Percentiles rank a stretch among this genome's conserved stretches.
Evolutionary conservation across 2,888 invertebrate genomes (phyloP).

Genomic region (Gisinianus flammeolus): DNA sequence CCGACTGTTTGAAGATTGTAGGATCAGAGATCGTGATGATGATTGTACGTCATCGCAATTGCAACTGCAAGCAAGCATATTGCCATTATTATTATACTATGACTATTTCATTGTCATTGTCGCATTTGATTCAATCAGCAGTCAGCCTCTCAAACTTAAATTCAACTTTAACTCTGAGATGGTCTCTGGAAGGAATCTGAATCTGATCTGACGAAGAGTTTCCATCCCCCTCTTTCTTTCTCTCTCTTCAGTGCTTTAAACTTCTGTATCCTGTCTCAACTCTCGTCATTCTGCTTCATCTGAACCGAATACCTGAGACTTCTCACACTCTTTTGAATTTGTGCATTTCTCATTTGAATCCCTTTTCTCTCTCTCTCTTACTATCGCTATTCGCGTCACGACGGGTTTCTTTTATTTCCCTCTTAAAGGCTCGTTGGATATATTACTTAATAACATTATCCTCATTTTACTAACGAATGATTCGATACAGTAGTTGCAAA

Average conservation of each 20-base stretch:
- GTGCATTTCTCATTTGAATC: background rate
- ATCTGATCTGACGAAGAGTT: background rate
- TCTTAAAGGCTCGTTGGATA: background rate
- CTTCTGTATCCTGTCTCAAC: background rate
- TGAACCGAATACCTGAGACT: background rate
- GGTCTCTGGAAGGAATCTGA: too few species aligned
- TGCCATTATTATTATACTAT: conserved; percentile 39
- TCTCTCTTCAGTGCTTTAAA: background rate
- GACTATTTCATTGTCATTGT: too few species aligned
- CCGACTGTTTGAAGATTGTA: conserved; percentile 13
- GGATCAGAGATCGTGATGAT: conserved; percentile 44
- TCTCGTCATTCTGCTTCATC: background rate
- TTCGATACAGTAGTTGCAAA: conserved; percentile 10
- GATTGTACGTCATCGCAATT: conserved; percentile 39
- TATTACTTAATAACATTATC: background rate
- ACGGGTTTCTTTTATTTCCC: conserved; percentile 4
- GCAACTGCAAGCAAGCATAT: conserved; percentile 38
- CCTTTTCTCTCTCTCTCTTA: conserved; percentile 23
- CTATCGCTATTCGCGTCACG: background rate
- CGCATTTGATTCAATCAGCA: background rate
- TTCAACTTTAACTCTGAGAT: background rate
- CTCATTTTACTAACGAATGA: background rate
- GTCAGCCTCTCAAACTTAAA: background rate
- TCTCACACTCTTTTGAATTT: background rate
- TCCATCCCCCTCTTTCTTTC: background rate